A percentile compares a stretch with the other conserved stretches of the same genome.
These are phyloP conservation scores for Schizothorax lantsangensis DNA, from an alignment of 2,797 vertebrate genomes.

Conservation along the genomic window DNA sequence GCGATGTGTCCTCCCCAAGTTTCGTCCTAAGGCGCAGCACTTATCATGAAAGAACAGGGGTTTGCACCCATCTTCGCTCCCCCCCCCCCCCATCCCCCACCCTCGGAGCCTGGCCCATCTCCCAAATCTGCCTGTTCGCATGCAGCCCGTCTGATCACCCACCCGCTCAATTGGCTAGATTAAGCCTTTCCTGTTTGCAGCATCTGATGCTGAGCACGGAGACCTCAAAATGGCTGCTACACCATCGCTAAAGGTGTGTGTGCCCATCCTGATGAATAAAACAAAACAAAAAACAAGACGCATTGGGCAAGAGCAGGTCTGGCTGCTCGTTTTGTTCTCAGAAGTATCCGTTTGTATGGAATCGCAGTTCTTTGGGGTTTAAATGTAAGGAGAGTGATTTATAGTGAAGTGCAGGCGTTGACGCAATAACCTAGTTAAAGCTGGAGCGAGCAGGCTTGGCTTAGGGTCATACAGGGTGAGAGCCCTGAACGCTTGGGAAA, in stretches of 20 bases:
- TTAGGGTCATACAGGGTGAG: conserved; percentile 60
- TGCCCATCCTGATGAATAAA: conserved; percentile 45
- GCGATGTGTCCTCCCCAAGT: conserved; percentile 45
- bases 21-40: conserved; percentile 44
- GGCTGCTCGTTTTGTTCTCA: not conserved
- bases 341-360: conserved; percentile 3
- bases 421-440: conserved; percentile 61
- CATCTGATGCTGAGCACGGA: conserved; percentile 56
- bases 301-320: not conserved
- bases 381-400: conserved; percentile 56
- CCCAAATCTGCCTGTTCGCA: conserved; percentile 59
- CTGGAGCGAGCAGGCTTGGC: conserved; percentile 30
- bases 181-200: conserved; percentile 59
- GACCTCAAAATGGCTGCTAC: conserved; percentile 67
- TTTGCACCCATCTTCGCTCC: conserved; percentile 23
- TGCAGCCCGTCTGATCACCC: conserved; percentile 59
- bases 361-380: conserved; percentile 46
- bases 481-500: conserved; percentile 19
- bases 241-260: conserved; percentile 51
- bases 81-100: conserved; percentile 31
- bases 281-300: not conserved
- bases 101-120: conserved; percentile 52
- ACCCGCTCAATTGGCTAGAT: conserved; percentile 62
- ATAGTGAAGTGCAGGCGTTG: conserved; percentile 52
- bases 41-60: conserved; percentile 65